phyloP scores from a whole-genome alignment of 2,113 vertebrate species.

The Ginglymostoma cirratum region DNA sequence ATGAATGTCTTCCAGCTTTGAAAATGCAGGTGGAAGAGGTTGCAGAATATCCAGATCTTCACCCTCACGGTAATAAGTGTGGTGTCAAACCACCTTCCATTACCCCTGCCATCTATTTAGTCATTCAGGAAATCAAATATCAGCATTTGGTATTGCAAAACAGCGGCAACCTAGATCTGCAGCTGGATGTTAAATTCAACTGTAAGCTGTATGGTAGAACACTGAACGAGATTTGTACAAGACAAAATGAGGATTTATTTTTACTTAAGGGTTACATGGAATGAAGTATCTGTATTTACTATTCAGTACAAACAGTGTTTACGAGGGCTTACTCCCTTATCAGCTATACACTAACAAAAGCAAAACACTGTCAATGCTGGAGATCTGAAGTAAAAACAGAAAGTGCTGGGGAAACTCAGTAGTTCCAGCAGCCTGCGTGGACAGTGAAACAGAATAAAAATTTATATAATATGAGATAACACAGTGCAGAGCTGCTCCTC shows the following conservation, averaged over 20 bases:
- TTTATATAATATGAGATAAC: no score
- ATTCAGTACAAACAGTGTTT: not conserved
- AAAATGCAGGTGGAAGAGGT: not conserved
- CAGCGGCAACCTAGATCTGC: not conserved
- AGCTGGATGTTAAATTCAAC: not conserved
- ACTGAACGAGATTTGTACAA: not conserved
- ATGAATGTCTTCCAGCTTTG: not conserved
- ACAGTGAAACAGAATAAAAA: no score
- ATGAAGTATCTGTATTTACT: not conserved
- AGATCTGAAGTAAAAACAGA: no score
- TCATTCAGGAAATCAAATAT: not conserved
- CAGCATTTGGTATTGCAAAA: not conserved
- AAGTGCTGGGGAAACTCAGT: no score
- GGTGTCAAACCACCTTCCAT: not conserved
- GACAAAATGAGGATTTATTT: not conserved
- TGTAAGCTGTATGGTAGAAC: not conserved
- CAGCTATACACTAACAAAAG: no score
- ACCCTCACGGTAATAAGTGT: not conserved
- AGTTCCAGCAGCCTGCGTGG: no score
- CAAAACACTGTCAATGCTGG: no score
- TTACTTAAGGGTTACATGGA: not conserved
- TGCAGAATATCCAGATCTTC: not conserved
- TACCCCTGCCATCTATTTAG: not conserved
- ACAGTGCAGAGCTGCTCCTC: no score
- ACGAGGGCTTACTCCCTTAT: not conserved